Evolutionary conservation across 2,113 vertebrate genomes (phyloP).

Genomic region (Myotis davidii): DNA sequence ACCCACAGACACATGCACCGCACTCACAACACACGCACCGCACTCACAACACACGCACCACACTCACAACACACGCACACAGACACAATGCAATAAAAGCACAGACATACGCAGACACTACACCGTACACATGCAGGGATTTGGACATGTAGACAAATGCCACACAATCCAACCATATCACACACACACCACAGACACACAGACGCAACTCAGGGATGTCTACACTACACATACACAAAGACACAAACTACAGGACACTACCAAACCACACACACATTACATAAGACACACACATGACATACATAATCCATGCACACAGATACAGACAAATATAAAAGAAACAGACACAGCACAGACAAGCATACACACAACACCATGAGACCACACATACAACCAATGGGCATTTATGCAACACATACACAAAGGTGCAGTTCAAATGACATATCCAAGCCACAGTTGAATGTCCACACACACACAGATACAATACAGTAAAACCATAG

Average conservation of each 20-base stretch:
- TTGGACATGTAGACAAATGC: background rate
- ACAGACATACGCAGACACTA: background rate
- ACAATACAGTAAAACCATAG: background rate
- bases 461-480: background rate
- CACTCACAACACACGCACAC: background rate
- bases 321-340: background rate
- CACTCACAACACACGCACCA: background rate
- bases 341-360: background rate
- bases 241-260: background rate
- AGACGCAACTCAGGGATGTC: background rate
- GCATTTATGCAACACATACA: background rate
- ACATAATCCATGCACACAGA: background rate
- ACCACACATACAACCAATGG: background rate
- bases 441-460: background rate
- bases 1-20: background rate
- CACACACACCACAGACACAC: background rate
- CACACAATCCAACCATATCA: background rate
- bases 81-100: background rate
- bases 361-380: background rate
- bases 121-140: background rate
- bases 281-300: background rate
- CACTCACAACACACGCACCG: background rate
- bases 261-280: background rate
- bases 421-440: background rate
- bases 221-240: background rate